These are phyloP conservation scores for Tiliacea citrago DNA, from an alignment of 2,888 invertebrate species.

Conservation along the genomic window DNA sequence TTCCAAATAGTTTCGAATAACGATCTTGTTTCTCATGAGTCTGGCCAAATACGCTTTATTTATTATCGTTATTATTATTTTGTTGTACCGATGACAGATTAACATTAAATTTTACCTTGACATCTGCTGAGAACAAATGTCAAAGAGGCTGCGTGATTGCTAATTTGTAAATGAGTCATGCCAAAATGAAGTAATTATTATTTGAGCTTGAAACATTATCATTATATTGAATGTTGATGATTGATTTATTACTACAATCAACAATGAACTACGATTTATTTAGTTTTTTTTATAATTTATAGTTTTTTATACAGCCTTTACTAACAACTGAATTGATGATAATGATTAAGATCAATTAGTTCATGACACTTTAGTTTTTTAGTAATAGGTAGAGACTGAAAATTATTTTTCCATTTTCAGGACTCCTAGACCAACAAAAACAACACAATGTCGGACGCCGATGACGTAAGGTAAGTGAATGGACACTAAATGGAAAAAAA, in stretches of 20 bases:
- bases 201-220: not conserved
- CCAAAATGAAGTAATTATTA: not conserved
- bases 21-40: slow-evolving; percentile 74
- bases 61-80: slow-evolving; percentile 58
- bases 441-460: slow-evolving; percentile 95
- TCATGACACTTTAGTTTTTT: not conserved
- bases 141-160: slow-evolving; percentile 19
- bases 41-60: slow-evolving; percentile 80
- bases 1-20: slow-evolving; percentile 83
- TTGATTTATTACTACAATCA: not conserved
- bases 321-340: not conserved
- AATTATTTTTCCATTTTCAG: slow-evolving; percentile 82
- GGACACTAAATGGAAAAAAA: slow-evolving; percentile 1
- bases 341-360: not conserved
- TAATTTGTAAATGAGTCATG: not conserved
- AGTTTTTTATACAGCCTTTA: not conserved
- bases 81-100: slow-evolving; percentile 47
- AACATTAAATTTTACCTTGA: slow-evolving; percentile 50
- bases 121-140: slow-evolving; percentile 39
- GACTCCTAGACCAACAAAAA: slow-evolving; percentile 90
- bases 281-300: not conserved
- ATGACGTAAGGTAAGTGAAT: slow-evolving; percentile 96
- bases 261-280: not conserved
- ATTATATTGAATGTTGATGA: not conserved
- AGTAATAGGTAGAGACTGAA: not conserved